Conservation (phyloP, 2,113 vertebrate species). For the Casuarius casuarius region DNA sequence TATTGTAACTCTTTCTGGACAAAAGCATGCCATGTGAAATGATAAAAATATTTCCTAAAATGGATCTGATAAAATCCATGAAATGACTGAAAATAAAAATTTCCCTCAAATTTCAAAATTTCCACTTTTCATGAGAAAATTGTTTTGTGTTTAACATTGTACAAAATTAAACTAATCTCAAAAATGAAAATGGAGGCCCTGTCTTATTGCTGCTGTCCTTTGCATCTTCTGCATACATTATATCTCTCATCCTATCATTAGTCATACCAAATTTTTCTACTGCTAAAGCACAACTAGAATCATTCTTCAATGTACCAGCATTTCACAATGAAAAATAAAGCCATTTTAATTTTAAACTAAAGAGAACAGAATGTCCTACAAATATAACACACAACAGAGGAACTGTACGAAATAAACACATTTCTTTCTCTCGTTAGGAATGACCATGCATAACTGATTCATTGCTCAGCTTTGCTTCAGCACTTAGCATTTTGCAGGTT, state of each 20-base stretch:
- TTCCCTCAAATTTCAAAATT: background rate
- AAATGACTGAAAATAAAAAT: background rate
- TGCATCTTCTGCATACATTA: background rate
- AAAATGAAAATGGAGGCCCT: background rate
- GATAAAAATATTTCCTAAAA: background rate
- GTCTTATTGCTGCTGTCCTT: background rate
- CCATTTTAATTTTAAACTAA: slow-evolving; percentile 24
- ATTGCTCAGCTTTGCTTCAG: background rate
- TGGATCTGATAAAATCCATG: background rate
- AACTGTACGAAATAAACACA: background rate
- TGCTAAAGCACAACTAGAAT: background rate
- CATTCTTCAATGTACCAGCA: background rate
- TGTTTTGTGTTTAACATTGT: background rate
- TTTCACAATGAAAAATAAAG: slow-evolving; percentile 17
- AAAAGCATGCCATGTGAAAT: background rate
- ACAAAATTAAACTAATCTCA: background rate
- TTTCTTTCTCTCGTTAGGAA: background rate
- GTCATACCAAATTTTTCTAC: background rate
- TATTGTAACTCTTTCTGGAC: background rate
- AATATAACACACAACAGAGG: background rate
- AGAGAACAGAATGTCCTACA: background rate
- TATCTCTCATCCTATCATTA: background rate
- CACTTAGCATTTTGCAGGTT: background rate
- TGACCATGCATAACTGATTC: background rate
- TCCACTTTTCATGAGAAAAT: background rate